phyloP scores from a whole-genome alignment of 1,140 invertebrate genomes.

The Halesus radiatus region DNA sequence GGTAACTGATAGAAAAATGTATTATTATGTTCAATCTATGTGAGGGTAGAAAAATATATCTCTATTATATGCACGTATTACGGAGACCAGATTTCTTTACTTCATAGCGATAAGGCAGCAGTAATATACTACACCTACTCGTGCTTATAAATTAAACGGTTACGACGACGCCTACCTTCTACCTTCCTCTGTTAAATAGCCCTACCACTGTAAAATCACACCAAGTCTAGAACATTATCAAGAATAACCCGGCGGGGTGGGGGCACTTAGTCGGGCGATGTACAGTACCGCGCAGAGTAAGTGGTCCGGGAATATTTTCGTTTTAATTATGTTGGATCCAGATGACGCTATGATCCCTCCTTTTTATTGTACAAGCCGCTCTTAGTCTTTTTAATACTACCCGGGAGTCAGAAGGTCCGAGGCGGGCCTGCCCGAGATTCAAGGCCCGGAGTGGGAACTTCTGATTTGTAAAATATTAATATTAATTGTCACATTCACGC shows the following conservation, averaged over 20 bases:
- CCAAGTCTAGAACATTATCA: neutral
- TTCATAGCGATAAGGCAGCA: too few species aligned
- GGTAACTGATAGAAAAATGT: too few species aligned
- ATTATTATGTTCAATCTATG: too few species aligned
- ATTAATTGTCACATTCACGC: too few species aligned
- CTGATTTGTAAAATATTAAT: too few species aligned
- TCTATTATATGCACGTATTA: too few species aligned
- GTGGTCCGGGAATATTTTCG: slow-evolving; percentile 52
- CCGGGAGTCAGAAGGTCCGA: slow-evolving; percentile 35
- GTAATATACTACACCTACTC: too few species aligned
- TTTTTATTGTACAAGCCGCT: slow-evolving; percentile 56
- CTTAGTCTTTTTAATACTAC: slow-evolving; percentile 57
- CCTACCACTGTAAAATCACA: neutral
- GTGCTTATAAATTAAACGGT: too few species aligned
- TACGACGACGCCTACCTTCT: too few species aligned
- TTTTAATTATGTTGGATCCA: slow-evolving; percentile 58
- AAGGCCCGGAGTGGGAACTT: neutral
- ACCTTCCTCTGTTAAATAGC: too few species aligned
- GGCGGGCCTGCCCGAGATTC: slow-evolving; percentile 1
- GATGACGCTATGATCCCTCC: slow-evolving; percentile 56
- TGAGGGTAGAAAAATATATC: too few species aligned
- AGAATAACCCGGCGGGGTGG: neutral
- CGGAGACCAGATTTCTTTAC: too few species aligned
- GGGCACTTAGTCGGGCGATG: slow-evolving; percentile 8
- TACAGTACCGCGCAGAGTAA: slow-evolving; percentile 15